Conservation (phyloP, 2,113 vertebrate genomes). For the Globicephala melas region DNA sequence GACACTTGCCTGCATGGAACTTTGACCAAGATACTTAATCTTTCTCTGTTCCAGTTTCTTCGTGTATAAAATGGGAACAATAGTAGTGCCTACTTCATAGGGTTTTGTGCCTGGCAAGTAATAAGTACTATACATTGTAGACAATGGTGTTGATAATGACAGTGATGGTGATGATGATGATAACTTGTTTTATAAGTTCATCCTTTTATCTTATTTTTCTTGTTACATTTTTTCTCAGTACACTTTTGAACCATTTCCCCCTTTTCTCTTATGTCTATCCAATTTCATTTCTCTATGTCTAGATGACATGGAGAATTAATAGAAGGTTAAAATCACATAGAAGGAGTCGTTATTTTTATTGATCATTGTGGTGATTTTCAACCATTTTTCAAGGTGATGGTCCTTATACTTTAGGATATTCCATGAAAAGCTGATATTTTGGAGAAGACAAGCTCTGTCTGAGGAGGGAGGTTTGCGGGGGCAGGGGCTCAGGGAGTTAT, state of each 20-base stretch:
- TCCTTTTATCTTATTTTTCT: not conserved
- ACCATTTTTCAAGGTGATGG: not conserved
- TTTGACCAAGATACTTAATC: not conserved
- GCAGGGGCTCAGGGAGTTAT: not conserved
- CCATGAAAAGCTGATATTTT: not conserved
- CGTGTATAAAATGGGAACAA: not conserved
- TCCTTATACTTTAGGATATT: not conserved
- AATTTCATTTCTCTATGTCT: not conserved
- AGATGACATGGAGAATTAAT: not conserved
- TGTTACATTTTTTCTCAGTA: not conserved
- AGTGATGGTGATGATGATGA: not conserved
- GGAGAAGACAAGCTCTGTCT: not conserved
- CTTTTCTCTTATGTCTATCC: not conserved
- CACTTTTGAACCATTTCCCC: not conserved
- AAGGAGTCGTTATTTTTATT: not conserved
- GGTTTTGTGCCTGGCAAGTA: not conserved
- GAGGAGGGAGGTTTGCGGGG: not conserved
- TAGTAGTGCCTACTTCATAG: not conserved
- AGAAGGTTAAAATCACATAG: not conserved
- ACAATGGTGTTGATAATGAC: not conserved
- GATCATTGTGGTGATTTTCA: not conserved
- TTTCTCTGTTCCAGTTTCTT: not conserved
- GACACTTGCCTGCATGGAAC: not conserved
- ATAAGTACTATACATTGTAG: accelerated
- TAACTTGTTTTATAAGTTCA: not conserved